Evolutionary conservation across 2,888 invertebrate genomes (phyloP), one percentile per base, ranked within the genome.

Genomic region (Machimus rusticus): DNA sequence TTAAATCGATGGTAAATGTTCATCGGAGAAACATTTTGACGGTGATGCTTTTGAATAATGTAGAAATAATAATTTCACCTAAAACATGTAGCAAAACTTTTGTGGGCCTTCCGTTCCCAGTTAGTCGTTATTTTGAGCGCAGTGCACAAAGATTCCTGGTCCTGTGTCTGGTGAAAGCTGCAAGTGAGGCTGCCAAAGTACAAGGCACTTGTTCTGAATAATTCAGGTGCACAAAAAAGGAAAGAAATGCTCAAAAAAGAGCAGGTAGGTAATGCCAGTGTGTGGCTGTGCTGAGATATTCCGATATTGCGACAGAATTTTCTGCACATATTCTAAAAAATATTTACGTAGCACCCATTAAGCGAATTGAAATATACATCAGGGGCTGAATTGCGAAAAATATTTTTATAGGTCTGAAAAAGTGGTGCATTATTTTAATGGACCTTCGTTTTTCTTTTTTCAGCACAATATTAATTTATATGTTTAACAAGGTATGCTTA

Each of bases 21-120:
- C 79, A 79, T 79, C n/a, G 51, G 79, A 79, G 79, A 16, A 79
- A 31, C 46, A 79, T 79, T 79, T 79, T 28, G 51, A 79, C 51
- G 31, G 79, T 51, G 39, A 79, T 19, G 28, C 31, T 79, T 31
- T 51, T 79, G 79, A 79, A 79, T 79, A 79, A 79, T 23, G 46
- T n/a, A 79, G 28, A 31, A 79, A 51, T 55, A 79, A 28, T 79
- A 51, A 79, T 79, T 79, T 51, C 23, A 79, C 6, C 51, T 6
- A 14, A 14, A 51, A 46, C 28, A 57, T 57, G 37, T 57, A 37
- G 57, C 31, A 16, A 79, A 51, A 28, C 46, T 51, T 79, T 39
- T 46, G 39, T 46, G 28, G 28, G 31, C 51, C 14, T 31, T 19
- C n/a, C 16, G 12, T 28, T 23, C 12, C 23, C 19, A 23, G 23